A percentile compares a stretch with the other conserved stretches of the same genome.
These are phyloP conservation scores for Zaprionus ghesquierei DNA, from an alignment of 1,140 invertebrate genomes.

Conservation along the genomic window DNA sequence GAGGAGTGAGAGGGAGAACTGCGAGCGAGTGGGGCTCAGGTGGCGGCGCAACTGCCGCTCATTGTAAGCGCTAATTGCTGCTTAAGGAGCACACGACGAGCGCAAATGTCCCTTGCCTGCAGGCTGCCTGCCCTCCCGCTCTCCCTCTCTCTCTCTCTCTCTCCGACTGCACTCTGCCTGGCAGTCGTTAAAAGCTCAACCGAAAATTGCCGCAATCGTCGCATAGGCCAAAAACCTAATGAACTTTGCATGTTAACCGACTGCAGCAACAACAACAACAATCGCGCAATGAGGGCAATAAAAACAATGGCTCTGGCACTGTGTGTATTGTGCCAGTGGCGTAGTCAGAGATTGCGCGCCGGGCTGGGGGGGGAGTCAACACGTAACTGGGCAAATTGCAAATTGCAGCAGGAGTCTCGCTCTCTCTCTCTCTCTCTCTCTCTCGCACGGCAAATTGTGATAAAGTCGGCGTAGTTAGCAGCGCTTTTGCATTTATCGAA, in stretches of 20 bases:
- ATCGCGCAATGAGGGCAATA: conserved; percentile 32
- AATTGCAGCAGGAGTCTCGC: not conserved
- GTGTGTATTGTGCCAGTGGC: not conserved
- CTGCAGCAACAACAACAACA: not conserved
- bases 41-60: conserved; percentile 28
- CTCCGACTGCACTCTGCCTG: not conserved
- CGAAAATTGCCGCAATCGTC: conserved; percentile 53
- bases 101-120: conserved; percentile 54
- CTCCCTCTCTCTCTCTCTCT: not conserved
- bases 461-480: conserved; percentile 7
- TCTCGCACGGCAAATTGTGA: conserved; percentile 24
- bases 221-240: conserved; percentile 77
- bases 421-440: too few species aligned
- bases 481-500: conserved; percentile 1
- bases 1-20: not conserved
- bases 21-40: conserved; percentile 8
- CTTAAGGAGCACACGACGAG: conserved; percentile 54
- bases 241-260: conserved; percentile 74
- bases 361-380: not conserved
- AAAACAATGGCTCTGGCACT: conserved; percentile 48
- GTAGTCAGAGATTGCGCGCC: not conserved
- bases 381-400: not conserved
- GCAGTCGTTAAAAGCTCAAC: conserved; percentile 46
- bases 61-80: conserved; percentile 75
- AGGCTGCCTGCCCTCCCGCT: not conserved